These are phyloP conservation scores for Leptatherina wallacei DNA, from an alignment of 2,797 vertebrate species.

Conservation along the genomic window DNA sequence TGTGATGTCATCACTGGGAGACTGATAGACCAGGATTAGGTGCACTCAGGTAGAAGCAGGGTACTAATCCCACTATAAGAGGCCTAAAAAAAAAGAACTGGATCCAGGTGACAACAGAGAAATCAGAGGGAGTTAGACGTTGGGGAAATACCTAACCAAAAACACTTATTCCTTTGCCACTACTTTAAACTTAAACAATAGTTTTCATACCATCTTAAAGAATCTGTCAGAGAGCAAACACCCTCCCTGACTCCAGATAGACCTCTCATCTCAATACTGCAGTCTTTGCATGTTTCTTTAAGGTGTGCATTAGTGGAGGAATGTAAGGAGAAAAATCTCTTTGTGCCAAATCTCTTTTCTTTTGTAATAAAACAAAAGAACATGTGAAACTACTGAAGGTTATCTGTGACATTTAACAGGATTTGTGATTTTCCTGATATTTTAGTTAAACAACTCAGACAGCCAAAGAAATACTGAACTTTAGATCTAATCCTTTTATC, in stretches of 20 bases:
- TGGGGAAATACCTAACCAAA: conserved; percentile 63
- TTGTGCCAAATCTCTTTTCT: conserved; percentile 7
- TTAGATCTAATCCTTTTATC: conserved; percentile 52
- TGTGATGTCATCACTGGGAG: conserved; percentile 57
- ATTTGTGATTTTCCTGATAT: conserved; percentile 37
- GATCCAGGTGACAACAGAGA: conserved; percentile 46
- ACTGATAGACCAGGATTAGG: conserved; percentile 50
- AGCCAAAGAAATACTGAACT: conserved; percentile 46
- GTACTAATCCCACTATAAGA: conserved; percentile 57
- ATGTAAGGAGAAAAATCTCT: not conserved
- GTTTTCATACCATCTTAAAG: conserved; percentile 10
- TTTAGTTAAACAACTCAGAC: conserved; percentile 22
- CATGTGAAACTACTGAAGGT: conserved; percentile 13
- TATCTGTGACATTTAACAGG: conserved; percentile 41
- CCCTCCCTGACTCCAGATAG: conserved; percentile 4
- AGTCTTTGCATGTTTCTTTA: not conserved
- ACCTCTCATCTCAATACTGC: not conserved
- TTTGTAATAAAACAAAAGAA: conserved; percentile 5
- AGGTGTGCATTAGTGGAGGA: not conserved
- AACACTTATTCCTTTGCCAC: not conserved
- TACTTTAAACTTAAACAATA: conserved; percentile 17
- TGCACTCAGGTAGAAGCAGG: conserved; percentile 37
- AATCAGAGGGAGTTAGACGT: conserved; percentile 20
- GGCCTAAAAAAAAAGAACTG: conserved; percentile 46
- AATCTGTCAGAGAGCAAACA: conserved; percentile 4